These are phyloP conservation scores for Neopelma chrysocephalum DNA, from an alignment of 2,797 vertebrate species.

Conservation along the genomic window DNA sequence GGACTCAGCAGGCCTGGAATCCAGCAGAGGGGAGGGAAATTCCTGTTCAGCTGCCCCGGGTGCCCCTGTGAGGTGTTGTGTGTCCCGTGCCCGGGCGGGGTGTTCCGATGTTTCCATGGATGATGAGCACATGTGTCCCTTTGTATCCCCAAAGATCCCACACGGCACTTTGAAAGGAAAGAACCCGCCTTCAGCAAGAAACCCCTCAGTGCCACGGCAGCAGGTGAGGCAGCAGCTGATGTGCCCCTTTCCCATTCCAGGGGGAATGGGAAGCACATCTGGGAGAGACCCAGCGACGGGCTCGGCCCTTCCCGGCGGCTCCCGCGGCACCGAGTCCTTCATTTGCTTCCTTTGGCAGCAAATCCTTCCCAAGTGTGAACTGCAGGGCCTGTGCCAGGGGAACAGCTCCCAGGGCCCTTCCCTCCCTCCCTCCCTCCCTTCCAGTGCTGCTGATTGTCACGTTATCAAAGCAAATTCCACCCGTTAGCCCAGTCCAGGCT, in stretches of 20 bases:
- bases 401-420: background rate
- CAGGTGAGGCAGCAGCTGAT: background rate
- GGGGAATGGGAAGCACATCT: background rate
- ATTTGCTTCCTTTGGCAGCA: conserved; percentile 21
- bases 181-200: background rate
- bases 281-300: background rate
- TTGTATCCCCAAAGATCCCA: background rate
- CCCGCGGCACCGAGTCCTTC: background rate
- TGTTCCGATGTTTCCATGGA: background rate
- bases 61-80: background rate
- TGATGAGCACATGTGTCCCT: background rate
- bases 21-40: background rate
- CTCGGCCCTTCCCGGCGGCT: background rate
- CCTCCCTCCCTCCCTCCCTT: background rate
- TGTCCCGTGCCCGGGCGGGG: background rate
- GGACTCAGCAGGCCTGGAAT: background rate
- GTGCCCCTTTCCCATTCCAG: background rate
- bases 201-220: background rate
- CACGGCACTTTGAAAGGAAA: background rate
- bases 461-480: background rate
- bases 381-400: background rate
- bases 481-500: background rate
- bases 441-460: background rate
- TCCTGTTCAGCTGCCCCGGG: background rate
- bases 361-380: background rate